Base-by-base conservation (phyloP, 2,888 invertebrate genomes). In the Lasioglossum villosulum region DNA sequence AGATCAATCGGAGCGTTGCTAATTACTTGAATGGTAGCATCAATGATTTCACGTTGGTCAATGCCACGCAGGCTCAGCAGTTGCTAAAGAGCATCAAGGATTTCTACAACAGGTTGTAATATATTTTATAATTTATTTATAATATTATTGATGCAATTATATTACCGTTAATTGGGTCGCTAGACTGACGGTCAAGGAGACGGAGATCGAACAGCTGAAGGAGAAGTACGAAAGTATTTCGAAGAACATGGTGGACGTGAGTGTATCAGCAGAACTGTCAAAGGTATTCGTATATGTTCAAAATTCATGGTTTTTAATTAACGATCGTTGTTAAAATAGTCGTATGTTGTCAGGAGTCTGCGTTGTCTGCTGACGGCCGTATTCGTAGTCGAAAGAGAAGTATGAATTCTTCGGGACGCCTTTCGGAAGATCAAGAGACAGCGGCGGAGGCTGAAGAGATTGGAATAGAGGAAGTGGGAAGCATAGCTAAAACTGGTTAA, bases 1-100 rank as follows among this genome's bases (percentile, higher is more conserved):
- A 95, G 84, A 93, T 95, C 56, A 89, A 94, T 78, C 90, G 92
- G 30, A 91, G 94, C 4, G 92, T 95, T 23, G 86, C 93, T 27
- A 94, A 94, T 73, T 96, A 94, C 89, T 85, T 95, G 19, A 89
- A 93, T 0, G 92, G 94, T 80, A 92, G 92, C 52, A 93, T 94
- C 4, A 90, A 93, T n/a, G 95, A 95, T 80, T 85, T 95, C 1
- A 92, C 93, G 27, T 82, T 95, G 4, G 80, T 95, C 37, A 95
- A 93, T 73, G 93, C 95, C 3, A 92, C 94, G 2, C 95, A 95
- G 78, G 92, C 93, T 4, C 92, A 92, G 52, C 83, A 92, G n/a
- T 92, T 94, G 39, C 88, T 95, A 79, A 93, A 93, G 80, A 91
- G 93, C n/a, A 93, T 95, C 45, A 95, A 95, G 90, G 91, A 93